A percentile compares a stretch with the other conserved stretches of the same genome.
Evolutionary conservation across 2,888 invertebrate species (phyloP).

Genomic region (Hemistola chrysoprasaria): DNA sequence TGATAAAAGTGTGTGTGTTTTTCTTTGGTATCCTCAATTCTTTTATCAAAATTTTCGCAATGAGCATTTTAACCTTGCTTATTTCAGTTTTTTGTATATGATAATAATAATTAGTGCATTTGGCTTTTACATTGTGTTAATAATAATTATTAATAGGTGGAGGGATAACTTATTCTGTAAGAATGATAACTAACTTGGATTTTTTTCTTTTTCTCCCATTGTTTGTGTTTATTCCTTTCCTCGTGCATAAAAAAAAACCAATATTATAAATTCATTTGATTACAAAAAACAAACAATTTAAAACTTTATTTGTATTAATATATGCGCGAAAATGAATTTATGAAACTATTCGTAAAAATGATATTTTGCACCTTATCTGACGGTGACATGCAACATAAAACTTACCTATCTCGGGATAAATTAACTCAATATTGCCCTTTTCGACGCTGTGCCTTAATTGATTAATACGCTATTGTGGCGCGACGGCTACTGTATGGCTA

Average conservation of each 20-base stretch:
- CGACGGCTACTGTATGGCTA: conserved; percentile 33
- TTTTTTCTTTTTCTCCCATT: conserved; percentile 43
- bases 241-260: conserved; percentile 2
- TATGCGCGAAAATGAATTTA: no score
- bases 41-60: no score
- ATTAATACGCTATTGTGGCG: conserved; percentile 52
- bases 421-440: conserved; percentile 55
- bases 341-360: no score
- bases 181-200: conserved; percentile 52
- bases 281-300: no score
- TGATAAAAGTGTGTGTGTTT: no score
- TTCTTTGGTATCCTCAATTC: no score
- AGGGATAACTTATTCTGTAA: conserved; percentile 5
- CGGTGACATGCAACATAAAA: background rate
- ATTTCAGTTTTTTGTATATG: background rate
- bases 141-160: conserved; percentile 4
- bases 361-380: no score
- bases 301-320: no score
- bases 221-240: conserved; percentile 50
- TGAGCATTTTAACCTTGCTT: no score
- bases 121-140: no score
- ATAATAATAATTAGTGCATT: conserved; percentile 4
- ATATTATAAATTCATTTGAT: background rate
- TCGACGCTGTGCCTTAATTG: conserved; percentile 52
- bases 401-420: conserved; percentile 28